Percentiles rank a stretch among this genome's conserved stretches.
These are phyloP conservation scores for Glomeris marginata DNA, from an alignment of 2,888 invertebrate species.

Conservation along the genomic window DNA sequence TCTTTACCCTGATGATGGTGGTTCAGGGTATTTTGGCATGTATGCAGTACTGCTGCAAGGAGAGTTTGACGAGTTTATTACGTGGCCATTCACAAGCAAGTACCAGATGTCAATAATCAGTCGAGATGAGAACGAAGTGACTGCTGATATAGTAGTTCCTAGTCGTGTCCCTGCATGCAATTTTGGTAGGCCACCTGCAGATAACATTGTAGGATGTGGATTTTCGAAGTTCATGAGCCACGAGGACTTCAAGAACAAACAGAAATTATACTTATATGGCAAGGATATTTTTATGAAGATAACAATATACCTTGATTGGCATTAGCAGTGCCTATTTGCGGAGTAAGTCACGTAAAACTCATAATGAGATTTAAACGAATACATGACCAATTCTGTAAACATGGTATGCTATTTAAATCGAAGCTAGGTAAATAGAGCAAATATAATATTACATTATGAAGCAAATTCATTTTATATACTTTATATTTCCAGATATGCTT, in stretches of 20 bases:
- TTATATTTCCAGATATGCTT: no score
- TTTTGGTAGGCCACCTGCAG: conserved; percentile 12
- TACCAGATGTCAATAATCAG: conserved; percentile 16
- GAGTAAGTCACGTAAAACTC: no score
- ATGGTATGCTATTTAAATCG: no score
- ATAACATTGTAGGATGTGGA: conserved; percentile 15
- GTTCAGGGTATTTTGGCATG: conserved; percentile 17
- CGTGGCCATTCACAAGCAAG: conserved; percentile 20
- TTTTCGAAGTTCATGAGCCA: conserved; percentile 10
- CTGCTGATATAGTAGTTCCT: conserved; percentile 12
- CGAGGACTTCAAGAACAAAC: conserved; percentile 6
- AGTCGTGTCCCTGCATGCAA: conserved; percentile 9
- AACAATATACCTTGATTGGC: conserved; percentile 7
- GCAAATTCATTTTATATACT: no score
- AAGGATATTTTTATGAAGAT: conserved; percentile 5
- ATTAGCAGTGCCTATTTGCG: no score
- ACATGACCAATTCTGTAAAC: no score
- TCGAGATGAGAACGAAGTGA: conserved; percentile 10
- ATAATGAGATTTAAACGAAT: no score
- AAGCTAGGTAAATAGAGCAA: no score
- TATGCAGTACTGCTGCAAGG: conserved; percentile 20
- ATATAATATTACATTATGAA: no score
- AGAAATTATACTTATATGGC: conserved; percentile 5
- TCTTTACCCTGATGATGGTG: conserved; percentile 18
- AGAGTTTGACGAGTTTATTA: conserved; percentile 17